Evolutionary conservation across 1,140 invertebrate species (phyloP), one percentile per base, ranked within the genome.

Genomic region (Chironomus tepperi): DNA sequence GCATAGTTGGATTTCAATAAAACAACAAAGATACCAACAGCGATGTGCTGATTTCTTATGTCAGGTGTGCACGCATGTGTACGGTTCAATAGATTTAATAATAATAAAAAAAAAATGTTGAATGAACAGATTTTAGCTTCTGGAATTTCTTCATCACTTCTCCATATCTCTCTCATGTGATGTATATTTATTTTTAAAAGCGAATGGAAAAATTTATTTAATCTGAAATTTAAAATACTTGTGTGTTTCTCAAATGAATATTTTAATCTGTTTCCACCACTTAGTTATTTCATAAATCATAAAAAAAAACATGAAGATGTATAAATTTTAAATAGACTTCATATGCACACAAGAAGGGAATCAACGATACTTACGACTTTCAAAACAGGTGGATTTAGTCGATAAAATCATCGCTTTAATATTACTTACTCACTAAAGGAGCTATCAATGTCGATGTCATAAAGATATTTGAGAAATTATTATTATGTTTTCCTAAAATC

Each of bases 211-310:
- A n/a, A n/a, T 57, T 57, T 15, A n/a, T 15, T 57, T 57, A 57
- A 57, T 57, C 47, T n/a, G n/a, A 57, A 57, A 57, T 57, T 57
- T 57, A 15, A 57, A 57, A 57, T 57, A 57, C 47, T 57, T 70
- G 16, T 9, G 65, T 70, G 65, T 70, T 70, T 18, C 65, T 70
- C 15, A 9, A 16, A 5, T 18, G 15, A 16, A 70, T 70, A 9
- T 70, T 18, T 70, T 70, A 18, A 70, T 18, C 16, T 70, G 16
- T 70, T 19, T 70, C 65, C 18, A 16, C 19, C 65, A 70, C 19
- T 70, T 70, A 70, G 12, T 5, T 18, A 19, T 70, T 70, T 70
- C 65, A 70, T 70, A 70, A 70, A 70, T 70, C 65, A 70, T 70
- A 9, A 19, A 70, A 70, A 19, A 34, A 34, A 34, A 34, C 24